These are phyloP conservation scores for Drosophila saltans DNA, from an alignment of 1,140 invertebrate genomes.

Conservation along the genomic window DNA sequence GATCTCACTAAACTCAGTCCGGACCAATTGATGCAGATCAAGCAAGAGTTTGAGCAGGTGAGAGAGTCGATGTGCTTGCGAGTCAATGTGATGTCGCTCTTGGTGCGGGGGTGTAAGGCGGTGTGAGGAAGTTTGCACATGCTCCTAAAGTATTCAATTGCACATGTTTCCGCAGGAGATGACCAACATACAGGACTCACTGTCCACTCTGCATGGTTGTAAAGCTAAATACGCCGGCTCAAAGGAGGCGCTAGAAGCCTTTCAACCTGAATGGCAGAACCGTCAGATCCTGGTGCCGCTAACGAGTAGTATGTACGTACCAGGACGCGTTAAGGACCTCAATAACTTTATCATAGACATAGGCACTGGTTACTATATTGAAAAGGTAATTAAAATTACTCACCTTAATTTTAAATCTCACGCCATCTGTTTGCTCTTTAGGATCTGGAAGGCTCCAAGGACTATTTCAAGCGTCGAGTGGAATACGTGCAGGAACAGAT, in stretches of 20 bases:
- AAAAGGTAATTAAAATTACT: constrained; percentile 87
- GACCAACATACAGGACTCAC: constrained; percentile 92
- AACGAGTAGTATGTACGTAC: constrained; percentile 97
- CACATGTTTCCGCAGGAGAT: constrained; percentile 87
- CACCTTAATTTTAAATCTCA: neutral
- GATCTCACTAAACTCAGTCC: constrained; percentile 91
- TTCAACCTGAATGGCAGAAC: constrained; percentile 89
- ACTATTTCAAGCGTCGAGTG: constrained; percentile 96
- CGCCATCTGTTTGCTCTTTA: constrained; percentile 79
- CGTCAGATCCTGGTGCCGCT: constrained; percentile 95
- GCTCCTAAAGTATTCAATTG: constrained; percentile 37
- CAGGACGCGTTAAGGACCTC: constrained; percentile 91
- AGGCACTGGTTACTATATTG: constrained; percentile 97
- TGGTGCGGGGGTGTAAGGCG: neutral
- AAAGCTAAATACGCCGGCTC: constrained; percentile 95
- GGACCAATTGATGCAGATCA: constrained; percentile 91
- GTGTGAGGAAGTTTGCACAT: constrained; percentile 43
- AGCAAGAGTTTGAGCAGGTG: constrained; percentile 94
- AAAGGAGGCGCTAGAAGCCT: constrained; percentile 91
- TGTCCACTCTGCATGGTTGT: constrained; percentile 94
- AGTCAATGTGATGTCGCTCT: constrained; percentile 22
- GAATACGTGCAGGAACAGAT: constrained; percentile 96
- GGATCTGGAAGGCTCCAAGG: constrained; percentile 91
- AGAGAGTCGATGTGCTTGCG: constrained; percentile 44
- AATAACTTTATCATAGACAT: constrained; percentile 95